These are phyloP conservation scores for Tetrax tetrax DNA, from an alignment of 2,113 vertebrate genomes.

Conservation along the genomic window DNA sequence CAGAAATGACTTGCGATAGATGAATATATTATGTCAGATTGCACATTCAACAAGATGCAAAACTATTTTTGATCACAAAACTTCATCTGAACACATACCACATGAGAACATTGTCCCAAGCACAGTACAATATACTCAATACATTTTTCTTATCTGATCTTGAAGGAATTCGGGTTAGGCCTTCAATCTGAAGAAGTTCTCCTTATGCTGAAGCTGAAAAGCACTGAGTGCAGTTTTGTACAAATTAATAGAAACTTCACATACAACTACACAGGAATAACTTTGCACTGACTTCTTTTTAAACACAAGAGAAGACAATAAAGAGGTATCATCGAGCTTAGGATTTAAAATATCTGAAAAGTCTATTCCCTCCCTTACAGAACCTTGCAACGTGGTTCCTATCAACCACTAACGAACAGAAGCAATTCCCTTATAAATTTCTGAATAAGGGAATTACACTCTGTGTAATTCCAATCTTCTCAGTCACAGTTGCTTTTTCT, in stretches of 20 bases:
- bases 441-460: conserved; percentile 50
- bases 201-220: not conserved
- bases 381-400: not conserved
- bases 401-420: not conserved
- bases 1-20: not conserved
- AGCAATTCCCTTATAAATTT: not conserved
- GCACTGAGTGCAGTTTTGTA: not conserved
- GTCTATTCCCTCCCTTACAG: not conserved
- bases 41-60: not conserved
- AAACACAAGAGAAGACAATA: not conserved
- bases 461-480: conserved; percentile 57
- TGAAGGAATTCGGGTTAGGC: not conserved
- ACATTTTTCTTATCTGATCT: not conserved
- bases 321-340: not conserved
- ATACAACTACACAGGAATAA: not conserved
- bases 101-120: not conserved
- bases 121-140: not conserved
- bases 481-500: conserved; percentile 39
- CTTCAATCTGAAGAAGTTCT: not conserved
- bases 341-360: not conserved
- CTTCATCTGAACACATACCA: not conserved
- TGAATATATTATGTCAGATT: not conserved
- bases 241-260: not conserved
- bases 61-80: not conserved
- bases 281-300: not conserved